These are phyloP conservation scores for Argya squamiceps DNA, from an alignment of 2,797 vertebrate genomes.

Conservation along the genomic window DNA sequence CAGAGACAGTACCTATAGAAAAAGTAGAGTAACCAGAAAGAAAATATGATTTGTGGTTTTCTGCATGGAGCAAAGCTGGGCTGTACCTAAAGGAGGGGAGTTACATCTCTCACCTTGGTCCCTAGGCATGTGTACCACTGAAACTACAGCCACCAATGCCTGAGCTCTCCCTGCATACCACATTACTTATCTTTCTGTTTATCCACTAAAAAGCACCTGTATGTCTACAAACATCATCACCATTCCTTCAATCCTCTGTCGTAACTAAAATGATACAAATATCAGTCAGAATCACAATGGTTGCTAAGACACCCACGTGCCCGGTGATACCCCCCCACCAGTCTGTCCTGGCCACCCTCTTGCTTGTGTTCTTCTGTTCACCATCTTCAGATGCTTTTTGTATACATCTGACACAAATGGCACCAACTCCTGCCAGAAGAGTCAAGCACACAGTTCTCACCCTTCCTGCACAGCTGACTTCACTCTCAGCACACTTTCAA, in stretches of 20 bases:
- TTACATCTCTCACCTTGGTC: neutral
- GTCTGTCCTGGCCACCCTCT: neutral
- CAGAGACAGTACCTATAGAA: neutral
- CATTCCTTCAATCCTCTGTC: neutral
- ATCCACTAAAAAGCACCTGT: neutral
- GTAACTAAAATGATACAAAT: neutral
- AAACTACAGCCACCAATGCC: neutral
- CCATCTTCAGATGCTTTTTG: neutral
- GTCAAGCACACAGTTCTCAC: neutral
- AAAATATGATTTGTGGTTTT: neutral
- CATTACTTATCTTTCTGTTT: neutral
- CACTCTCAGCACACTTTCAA: neutral
- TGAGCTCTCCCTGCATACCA: neutral
- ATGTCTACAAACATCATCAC: neutral
- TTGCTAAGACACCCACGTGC: fast-evolving
- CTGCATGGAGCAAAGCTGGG: neutral
- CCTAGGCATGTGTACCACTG: neutral
- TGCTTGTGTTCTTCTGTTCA: neutral
- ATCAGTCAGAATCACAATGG: neutral
- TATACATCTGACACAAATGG: neutral
- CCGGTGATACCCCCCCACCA: neutral
- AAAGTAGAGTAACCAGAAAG: neutral
- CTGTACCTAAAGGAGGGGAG: neutral
- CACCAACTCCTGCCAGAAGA: neutral
- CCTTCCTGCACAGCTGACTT: neutral